Conservation (phyloP, 1,140 invertebrate species). For the Semibalanus balanoides region DNA sequence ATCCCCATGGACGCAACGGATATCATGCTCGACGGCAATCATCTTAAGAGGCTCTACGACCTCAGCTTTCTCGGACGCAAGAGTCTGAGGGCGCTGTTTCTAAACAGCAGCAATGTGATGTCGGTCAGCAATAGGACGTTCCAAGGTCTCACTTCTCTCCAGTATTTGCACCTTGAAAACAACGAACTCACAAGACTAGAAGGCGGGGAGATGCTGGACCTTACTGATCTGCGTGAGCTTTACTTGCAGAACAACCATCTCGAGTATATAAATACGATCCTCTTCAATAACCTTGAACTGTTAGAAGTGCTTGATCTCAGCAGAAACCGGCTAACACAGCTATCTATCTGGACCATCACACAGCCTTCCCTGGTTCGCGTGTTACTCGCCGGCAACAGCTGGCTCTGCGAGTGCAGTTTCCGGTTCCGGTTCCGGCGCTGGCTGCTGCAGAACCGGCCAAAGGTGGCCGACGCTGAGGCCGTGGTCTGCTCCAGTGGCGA, state of each 20-base stretch:
- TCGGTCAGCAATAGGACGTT: constrained; percentile 80
- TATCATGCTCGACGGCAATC: constrained; percentile 75
- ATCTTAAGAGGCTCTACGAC: constrained; percentile 60
- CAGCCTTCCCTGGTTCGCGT: constrained; percentile 49
- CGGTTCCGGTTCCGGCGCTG: constrained; percentile 61
- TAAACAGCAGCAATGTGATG: constrained; percentile 69
- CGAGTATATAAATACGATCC: constrained; percentile 51
- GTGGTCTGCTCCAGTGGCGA: constrained; percentile 20
- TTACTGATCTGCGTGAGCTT: constrained; percentile 42
- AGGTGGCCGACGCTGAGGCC: constrained; percentile 42
- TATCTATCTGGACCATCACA: constrained; percentile 52
- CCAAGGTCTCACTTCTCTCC: constrained; percentile 56
- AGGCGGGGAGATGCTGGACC: constrained; percentile 64
- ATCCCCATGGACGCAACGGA: constrained; percentile 85
- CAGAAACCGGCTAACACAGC: constrained; percentile 55
- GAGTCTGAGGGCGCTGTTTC: constrained; percentile 57
- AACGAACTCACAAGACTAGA: constrained; percentile 55
- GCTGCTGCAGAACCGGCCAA: constrained; percentile 43
- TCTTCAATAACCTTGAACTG: constrained; percentile 51
- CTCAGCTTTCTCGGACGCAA: constrained; percentile 81
- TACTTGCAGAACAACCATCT: constrained; percentile 51
- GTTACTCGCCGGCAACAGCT: constrained; percentile 59
- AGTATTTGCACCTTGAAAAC: constrained; percentile 64
- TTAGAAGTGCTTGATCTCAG: constrained; percentile 55
- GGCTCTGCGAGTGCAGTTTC: constrained; percentile 73